Evolutionary conservation across 2,888 invertebrate genomes (phyloP).

Genomic region (Trichogramma evanescens): DNA sequence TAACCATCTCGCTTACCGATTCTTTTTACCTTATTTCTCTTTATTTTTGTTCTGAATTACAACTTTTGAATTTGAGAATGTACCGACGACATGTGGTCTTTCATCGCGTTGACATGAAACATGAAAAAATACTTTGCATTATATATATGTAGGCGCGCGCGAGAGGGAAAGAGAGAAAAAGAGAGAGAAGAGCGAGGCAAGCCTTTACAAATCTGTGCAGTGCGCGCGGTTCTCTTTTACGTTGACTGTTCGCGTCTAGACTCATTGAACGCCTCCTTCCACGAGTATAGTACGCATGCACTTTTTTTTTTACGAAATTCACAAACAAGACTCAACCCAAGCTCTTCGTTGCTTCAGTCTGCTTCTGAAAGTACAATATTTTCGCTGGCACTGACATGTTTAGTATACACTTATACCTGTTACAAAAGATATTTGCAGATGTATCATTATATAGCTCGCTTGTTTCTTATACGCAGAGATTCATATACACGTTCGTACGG

Average conservation of each 20-base stretch:
- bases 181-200: not conserved
- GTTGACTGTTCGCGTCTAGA: no score
- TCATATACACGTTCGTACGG: not conserved
- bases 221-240: no score
- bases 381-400: not conserved
- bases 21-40: not conserved
- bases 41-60: conserved; percentile 12
- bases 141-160: not conserved
- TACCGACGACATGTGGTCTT: not conserved
- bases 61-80: conserved; percentile 4
- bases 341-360: not conserved
- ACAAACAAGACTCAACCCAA: conserved; percentile 11
- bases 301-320: conserved; percentile 21
- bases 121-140: no score
- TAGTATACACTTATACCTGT: not conserved
- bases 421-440: not conserved
- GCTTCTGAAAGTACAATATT: not conserved
- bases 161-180: not conserved
- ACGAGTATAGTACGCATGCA: no score
- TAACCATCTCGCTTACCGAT: no score
- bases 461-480: not conserved
- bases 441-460: not conserved
- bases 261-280: no score
- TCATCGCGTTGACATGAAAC: not conserved
- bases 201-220: no score